Evolutionary conservation across 2,797 vertebrate genomes (phyloP).

Genomic region (Linurgus olivaceus): DNA sequence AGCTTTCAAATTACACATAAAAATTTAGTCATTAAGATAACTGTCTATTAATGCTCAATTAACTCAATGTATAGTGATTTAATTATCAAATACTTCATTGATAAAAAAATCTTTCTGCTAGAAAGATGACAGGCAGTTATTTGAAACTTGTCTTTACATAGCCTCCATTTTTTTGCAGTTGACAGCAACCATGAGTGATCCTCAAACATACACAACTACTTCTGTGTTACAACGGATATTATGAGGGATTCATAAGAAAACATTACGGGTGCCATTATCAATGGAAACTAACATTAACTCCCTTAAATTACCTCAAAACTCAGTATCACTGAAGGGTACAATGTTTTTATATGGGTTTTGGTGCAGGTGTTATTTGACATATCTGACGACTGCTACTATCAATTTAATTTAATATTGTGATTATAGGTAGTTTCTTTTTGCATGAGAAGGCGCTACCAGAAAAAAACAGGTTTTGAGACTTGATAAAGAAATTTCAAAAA

Average conservation of each 20-base stretch:
- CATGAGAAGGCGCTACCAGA: not conserved
- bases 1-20: not conserved
- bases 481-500: not conserved
- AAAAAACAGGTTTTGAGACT: not conserved
- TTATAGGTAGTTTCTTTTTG: not conserved
- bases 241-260: not conserved
- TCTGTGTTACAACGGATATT: accelerated
- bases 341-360: not conserved
- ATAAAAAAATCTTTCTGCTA: not conserved
- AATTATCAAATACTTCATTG: not conserved
- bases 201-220: not conserved
- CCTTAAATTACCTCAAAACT: not conserved
- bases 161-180: not conserved
- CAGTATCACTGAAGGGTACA: not conserved
- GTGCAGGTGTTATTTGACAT: not conserved
- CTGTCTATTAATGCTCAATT: not conserved
- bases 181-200: accelerated
- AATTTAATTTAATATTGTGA: not conserved
- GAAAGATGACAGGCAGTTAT: not conserved
- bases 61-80: not conserved
- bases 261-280: not conserved
- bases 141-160: not conserved
- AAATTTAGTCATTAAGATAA: not conserved
- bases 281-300: not conserved
- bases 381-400: not conserved